Conservation (phyloP, 2,113 vertebrate species). For the Tachuris rubrigastra region DNA sequence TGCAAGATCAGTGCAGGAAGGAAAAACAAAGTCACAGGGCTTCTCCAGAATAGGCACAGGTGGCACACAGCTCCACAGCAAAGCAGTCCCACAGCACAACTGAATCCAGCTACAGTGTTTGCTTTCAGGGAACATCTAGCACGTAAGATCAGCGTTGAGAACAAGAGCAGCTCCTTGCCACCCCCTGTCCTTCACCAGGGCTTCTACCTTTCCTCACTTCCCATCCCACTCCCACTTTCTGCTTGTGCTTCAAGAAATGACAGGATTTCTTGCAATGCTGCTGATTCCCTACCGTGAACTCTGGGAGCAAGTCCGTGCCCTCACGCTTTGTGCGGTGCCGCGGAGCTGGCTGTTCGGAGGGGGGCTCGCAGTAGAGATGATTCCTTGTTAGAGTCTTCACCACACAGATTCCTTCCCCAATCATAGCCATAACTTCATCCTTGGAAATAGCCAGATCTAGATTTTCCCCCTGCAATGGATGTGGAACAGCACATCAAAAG, state of each 20-base stretch:
- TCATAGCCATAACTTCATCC: slow-evolving; percentile 94
- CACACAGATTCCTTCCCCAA: slow-evolving; percentile 88
- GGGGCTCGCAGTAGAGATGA: slow-evolving; percentile 96
- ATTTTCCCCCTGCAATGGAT: slow-evolving; percentile 86
- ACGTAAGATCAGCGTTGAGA: neutral
- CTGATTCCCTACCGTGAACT: slow-evolving; percentile 86
- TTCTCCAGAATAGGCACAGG: neutral
- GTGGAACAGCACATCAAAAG: neutral
- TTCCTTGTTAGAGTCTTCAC: slow-evolving; percentile 94
- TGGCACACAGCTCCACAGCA: neutral
- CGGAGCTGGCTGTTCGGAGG: slow-evolving; percentile 84
- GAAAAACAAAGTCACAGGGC: neutral
- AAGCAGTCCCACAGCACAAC: neutral
- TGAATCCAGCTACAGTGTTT: neutral
- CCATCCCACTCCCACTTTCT: neutral
- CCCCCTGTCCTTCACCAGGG: fast-evolving
- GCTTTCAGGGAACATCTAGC: neutral
- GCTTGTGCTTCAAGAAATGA: neutral
- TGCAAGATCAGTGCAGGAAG: neutral
- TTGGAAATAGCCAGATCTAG: slow-evolving; percentile 94
- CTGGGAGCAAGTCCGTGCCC: slow-evolving; percentile 82
- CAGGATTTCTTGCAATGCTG: neutral
- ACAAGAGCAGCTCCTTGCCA: neutral
- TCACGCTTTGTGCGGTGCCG: slow-evolving; percentile 78
- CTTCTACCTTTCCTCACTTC: neutral